phyloP scores from a whole-genome alignment of 2,888 invertebrate species.

The Pseudococcus longispinus region DNA sequence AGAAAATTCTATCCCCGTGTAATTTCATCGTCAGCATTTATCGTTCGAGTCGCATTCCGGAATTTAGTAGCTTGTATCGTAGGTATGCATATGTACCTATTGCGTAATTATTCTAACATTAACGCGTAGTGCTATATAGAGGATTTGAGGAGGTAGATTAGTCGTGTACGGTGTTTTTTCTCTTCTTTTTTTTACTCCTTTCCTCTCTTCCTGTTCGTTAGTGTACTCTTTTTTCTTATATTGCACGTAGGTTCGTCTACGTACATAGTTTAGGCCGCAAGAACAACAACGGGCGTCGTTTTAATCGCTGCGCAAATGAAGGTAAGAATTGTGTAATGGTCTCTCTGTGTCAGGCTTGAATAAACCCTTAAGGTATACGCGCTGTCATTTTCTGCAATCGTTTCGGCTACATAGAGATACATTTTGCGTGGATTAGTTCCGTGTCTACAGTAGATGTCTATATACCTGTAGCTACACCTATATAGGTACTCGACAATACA shows the following conservation, averaged over 20 bases:
- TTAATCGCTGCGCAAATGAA: constrained; percentile 22
- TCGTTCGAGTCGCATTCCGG: neutral
- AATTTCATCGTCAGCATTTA: neutral
- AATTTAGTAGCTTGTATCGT: neutral
- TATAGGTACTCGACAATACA: neutral
- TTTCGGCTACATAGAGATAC: constrained; percentile 2
- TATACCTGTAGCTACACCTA: neutral
- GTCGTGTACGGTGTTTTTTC: neutral
- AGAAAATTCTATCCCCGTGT: neutral
- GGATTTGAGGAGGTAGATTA: neutral
- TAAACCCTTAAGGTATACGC: neutral
- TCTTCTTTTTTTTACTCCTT: neutral
- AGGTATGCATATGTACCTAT: neutral
- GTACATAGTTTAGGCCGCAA: neutral
- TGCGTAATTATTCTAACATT: neutral
- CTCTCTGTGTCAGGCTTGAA: constrained; percentile 4
- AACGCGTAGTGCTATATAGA: neutral
- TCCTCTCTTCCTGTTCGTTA: neutral
- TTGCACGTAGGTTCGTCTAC: neutral
- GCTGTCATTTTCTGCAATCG: neutral
- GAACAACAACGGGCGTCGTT: neutral
- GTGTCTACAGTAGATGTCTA: neutral
- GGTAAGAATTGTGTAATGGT: constrained; percentile 9
- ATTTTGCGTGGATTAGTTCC: constrained; percentile 25
- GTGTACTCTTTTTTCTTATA: neutral